Evolutionary conservation across 2,113 vertebrate genomes (phyloP).

Genomic region (Taurulus bubalis): DNA sequence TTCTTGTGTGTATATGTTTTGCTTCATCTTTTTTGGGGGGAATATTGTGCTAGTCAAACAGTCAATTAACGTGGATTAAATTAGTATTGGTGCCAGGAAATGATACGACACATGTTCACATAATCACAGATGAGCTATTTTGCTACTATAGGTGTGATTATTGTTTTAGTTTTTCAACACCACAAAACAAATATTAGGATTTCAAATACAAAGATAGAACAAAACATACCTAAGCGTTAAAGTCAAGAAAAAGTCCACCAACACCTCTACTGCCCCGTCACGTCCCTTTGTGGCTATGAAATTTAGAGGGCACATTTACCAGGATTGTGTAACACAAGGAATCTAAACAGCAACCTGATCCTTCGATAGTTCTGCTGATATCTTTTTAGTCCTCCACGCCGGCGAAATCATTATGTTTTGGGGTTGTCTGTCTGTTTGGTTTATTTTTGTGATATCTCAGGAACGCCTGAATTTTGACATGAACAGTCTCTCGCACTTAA

Average conservation of each 20-base stretch:
- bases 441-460: no score
- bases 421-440: no score
- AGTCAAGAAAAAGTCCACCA: background rate
- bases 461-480: no score
- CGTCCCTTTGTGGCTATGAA: background rate
- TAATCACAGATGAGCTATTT: background rate
- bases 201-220: background rate
- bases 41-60: background rate
- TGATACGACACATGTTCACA: background rate
- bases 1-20: no score
- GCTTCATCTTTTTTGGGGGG: background rate
- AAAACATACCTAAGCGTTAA: background rate
- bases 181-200: background rate
- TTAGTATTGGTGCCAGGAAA: background rate
- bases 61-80: background rate
- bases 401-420: no score
- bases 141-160: background rate
- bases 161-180: background rate
- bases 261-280: background rate
- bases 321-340: background rate
- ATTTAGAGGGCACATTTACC: conserved; percentile 2
- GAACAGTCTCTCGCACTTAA: no score
- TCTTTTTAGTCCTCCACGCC: background rate
- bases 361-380: conserved; percentile 1
- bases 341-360: conserved; percentile 14